Conservation (phyloP, 2,797 vertebrate genomes). For the Hippopotamyrus pictus region DNA sequence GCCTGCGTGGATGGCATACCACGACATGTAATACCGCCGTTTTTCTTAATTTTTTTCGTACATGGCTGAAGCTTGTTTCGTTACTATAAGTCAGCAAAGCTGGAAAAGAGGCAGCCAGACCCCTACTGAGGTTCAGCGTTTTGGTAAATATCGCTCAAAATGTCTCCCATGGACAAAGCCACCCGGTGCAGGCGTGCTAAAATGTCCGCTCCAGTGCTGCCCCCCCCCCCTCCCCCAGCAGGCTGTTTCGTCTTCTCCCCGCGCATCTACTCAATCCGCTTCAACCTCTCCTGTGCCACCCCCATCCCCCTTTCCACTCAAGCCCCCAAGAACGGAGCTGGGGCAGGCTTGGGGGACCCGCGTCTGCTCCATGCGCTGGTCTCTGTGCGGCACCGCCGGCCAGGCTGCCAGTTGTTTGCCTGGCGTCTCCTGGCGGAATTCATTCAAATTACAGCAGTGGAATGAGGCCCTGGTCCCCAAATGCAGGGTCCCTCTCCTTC, state of each 20-base stretch:
- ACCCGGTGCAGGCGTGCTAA: neutral
- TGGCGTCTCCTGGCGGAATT: constrained; percentile 93
- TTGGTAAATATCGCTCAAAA: constrained; percentile 2
- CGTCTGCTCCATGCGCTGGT: constrained; percentile 65
- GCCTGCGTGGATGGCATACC: neutral
- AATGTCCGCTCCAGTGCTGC: constrained; percentile 3
- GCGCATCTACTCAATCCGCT: neutral
- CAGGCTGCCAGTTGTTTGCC: constrained; percentile 99
- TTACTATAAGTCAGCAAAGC: neutral
- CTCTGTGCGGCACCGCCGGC: constrained; percentile 89
- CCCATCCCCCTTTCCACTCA: constrained; percentile 8
- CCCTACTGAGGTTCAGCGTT: neutral
- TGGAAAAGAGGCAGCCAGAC: neutral
- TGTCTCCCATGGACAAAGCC: neutral
- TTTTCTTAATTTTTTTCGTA: neutral
- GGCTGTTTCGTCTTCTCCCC: neutral
- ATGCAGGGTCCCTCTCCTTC: constrained; percentile 99
- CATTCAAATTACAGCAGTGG: constrained; percentile 99
- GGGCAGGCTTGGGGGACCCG: constrained; percentile 62
- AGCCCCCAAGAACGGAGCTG: neutral
- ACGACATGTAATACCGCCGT: neutral
- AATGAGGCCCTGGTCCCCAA: constrained; percentile 98
- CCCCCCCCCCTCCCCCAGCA: neutral
- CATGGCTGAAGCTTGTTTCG: neutral
- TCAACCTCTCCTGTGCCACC: neutral